phyloP scores from a whole-genome alignment of 2,888 invertebrate genomes.

The Cristatella mucedo region DNA sequence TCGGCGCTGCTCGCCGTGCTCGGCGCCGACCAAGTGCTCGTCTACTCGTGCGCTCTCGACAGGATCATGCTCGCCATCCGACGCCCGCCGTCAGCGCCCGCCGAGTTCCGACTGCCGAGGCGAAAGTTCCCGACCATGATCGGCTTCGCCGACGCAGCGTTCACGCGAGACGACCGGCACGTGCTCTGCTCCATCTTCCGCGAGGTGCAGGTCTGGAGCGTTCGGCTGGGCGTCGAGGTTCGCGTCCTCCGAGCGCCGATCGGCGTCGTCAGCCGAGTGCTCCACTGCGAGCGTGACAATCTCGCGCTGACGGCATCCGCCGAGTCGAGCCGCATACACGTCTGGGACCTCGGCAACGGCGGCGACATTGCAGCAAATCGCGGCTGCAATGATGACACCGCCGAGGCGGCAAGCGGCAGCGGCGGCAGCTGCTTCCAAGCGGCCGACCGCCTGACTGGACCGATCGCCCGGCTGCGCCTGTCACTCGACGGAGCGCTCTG shows the following conservation, averaged over 20 bases:
- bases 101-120: slow-evolving; percentile 31
- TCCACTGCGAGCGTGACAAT: slow-evolving; percentile 19
- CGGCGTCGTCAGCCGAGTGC: slow-evolving; percentile 24
- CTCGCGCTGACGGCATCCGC: slow-evolving; percentile 25
- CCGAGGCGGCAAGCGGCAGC: slow-evolving; percentile 22
- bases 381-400: too few relatives aligned
- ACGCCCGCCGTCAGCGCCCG: slow-evolving; percentile 25
- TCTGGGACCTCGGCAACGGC: slow-evolving; percentile 29
- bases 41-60: slow-evolving; percentile 24
- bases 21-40: slow-evolving; percentile 20
- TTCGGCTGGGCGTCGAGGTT: slow-evolving; percentile 18
- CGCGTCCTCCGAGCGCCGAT: slow-evolving; percentile 29
- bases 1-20: slow-evolving; percentile 19
- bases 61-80: slow-evolving; percentile 20
- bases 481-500: slow-evolving; percentile 20
- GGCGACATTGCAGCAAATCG: slow-evolving; percentile 22
- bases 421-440: too few relatives aligned
- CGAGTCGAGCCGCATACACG: slow-evolving; percentile 21
- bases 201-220: slow-evolving; percentile 31
- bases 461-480: slow-evolving; percentile 21
- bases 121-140: slow-evolving; percentile 19
- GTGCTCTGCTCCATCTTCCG: slow-evolving; percentile 32
- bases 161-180: slow-evolving; percentile 26
- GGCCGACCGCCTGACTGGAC: slow-evolving; percentile 28
- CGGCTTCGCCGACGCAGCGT: slow-evolving; percentile 25